Base-by-base conservation (phyloP, 2,113 vertebrate species). In the Alosa alosa region DNA sequence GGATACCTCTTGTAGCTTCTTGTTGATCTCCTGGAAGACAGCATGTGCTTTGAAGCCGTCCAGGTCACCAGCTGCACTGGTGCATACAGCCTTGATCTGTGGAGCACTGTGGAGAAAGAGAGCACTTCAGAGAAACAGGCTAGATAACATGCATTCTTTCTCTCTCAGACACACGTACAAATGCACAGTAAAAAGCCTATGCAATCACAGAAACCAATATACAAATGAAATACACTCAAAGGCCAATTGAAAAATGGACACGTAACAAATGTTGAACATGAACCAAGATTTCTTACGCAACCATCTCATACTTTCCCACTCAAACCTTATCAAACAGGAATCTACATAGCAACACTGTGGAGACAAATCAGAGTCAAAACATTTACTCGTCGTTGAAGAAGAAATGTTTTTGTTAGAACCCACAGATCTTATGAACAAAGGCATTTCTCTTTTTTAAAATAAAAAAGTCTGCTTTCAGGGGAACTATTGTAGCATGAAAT, bases 11-110 rank as follows among this genome's bases (percentile, higher is more conserved):
- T 97, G 87, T n/a, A 99, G 96, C 90, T 93, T 99, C 93, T 98
- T 99, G 90, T 96, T 95, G 84, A 99, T 99, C 92, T 99, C 98
- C 91, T 96, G 97, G 92, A 99, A 99, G 78, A 99, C 94, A 5
- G 96, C 89, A 17, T 96, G 87, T 0, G 96, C 95, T 89, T 99
- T 99, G 92, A 99, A 99, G 50, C 95, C 97, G 86, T 98, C 96
- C 84, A 94, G 89, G 36, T 86, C 91, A 4, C 83, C 81, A 25
- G 90, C 88, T 49, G 96, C 93, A 0, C 95, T 96, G 87, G 96
- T 95, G 68, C 93, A 89, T 52, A 92, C 84, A 44, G 96, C 96
- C 0, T 88, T 86, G 85, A 99, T 91, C 81, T 86, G 91, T 64
- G 52, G 81, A 0, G 46, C 81, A 82, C 93, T 93, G 90, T 84